These are phyloP conservation scores for Pedetes capensis DNA, from an alignment of 2,113 vertebrate genomes.

Conservation along the genomic window DNA sequence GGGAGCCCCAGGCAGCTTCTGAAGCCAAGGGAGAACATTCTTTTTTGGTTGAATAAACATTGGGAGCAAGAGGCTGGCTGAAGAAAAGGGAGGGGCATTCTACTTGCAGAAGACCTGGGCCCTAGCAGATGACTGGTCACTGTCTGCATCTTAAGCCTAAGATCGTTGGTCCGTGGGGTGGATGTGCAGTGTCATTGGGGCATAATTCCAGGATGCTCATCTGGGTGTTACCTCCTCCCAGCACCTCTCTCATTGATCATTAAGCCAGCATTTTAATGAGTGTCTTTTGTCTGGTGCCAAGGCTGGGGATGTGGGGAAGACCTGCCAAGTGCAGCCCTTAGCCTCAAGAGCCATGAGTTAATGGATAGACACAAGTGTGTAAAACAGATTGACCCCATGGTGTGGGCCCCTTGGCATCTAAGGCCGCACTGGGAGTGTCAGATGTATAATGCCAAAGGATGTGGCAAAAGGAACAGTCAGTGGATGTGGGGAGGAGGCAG, in stretches of 20 bases:
- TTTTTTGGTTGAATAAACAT: background rate
- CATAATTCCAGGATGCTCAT: background rate
- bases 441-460: background rate
- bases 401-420: background rate
- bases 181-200: background rate
- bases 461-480: background rate
- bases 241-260: background rate
- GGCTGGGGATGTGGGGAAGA: background rate
- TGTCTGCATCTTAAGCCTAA: background rate
- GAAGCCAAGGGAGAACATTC: background rate
- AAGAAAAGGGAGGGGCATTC: background rate
- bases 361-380: background rate
- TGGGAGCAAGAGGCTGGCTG: background rate
- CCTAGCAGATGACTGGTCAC: background rate
- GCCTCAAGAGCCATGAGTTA: too few species aligned
- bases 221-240: background rate
- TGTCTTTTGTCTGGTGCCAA: background rate
- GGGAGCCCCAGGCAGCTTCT: background rate
- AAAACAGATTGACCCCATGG: background rate
- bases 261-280: background rate
- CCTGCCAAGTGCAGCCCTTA: background rate
- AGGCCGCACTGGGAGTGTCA: background rate
- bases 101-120: background rate
- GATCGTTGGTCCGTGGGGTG: rapidly evolving
- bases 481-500: background rate